Evolutionary conservation across 2,113 vertebrate species (phyloP), one percentile per base, ranked within the genome.

Genomic region (Gymnarchus niloticus): DNA sequence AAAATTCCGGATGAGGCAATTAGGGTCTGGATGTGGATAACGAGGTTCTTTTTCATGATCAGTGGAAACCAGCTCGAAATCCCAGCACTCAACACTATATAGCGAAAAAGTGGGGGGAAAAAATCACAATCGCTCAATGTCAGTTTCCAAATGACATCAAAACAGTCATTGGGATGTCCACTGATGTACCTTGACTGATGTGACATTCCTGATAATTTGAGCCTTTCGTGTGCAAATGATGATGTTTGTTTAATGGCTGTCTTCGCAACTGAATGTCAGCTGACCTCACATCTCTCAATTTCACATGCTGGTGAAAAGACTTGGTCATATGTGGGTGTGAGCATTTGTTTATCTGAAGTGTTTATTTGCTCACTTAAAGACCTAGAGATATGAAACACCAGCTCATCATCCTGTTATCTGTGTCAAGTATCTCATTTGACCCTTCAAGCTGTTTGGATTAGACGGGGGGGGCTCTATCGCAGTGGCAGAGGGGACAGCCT

Each of bases 371-470:
- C 77, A 33, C 61, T 69, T 33, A 69, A 28, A 10, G 61, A 69
- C 5, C 33, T 25, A 49, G 12, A 46, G 48, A 81, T 25, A 23
- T 46, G n/a, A 81, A 51, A 46, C 44, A 25, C 46, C 48, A 81
- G 21, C 77, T 51, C 49, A 44, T 51, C 77, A 81, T 23, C 41
- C 65, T 73, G 41, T 73, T n/a, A n/a, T n/a, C 56, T 57, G 56
- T 17, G 56, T 17, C 56, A n/a, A n/a, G 8, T 10, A 1, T 57
- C 2, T 57, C 56, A 57, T 57, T 57, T 81, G 77, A 81, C 77
- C 77, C 77, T 46, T 81, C 77, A 51, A 81, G 77, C 77, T 81
- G 77, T 81, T 81, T 51, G 48, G 46, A 51, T 48, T 51, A 2
- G 19, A 10, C 25, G 61, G 61, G 77, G 77, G 77, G 10, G 41